phyloP scores from a whole-genome alignment of 1,140 invertebrate species.

The Neodiprion virginianus region DNA sequence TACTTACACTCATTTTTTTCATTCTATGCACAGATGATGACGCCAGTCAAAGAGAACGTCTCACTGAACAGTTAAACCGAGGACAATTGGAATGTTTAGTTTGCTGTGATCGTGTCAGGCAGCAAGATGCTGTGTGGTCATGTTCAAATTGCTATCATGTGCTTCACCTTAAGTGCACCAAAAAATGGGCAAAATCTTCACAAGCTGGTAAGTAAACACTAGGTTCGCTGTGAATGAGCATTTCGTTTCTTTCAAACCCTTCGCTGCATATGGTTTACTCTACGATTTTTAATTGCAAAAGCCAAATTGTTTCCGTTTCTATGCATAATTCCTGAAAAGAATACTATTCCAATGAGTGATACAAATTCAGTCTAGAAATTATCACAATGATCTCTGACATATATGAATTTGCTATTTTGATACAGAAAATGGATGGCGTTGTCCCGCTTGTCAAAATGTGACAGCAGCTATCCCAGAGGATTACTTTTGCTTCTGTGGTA shows the following conservation, averaged over 20 bases:
- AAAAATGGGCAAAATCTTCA: constrained; percentile 89
- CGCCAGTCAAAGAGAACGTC: constrained; percentile 76
- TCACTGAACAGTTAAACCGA: constrained; percentile 81
- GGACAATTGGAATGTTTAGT: constrained; percentile 89
- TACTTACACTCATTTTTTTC: not conserved
- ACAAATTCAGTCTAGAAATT: too few species aligned
- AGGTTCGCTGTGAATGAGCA: not conserved
- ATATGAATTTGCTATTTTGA: constrained; percentile 24
- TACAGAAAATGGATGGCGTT: constrained; percentile 84
- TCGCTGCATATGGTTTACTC: constrained; percentile 1
- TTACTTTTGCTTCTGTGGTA: constrained; percentile 88
- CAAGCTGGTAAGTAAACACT: constrained; percentile 65
- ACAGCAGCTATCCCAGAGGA: constrained; percentile 71
- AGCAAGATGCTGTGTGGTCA: constrained; percentile 84
- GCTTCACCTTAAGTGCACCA: constrained; percentile 87
- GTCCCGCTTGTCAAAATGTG: constrained; percentile 88
- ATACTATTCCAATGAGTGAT: too few species aligned
- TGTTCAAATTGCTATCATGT: constrained; percentile 92
- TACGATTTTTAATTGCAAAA: not conserved
- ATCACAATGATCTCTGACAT: too few species aligned
- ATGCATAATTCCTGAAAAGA: too few species aligned
- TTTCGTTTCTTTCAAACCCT: not conserved
- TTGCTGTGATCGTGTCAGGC: constrained; percentile 85
- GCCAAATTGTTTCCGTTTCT: not conserved
- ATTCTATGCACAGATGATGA: constrained; percentile 57